Conservation (phyloP, 2,797 vertebrate species). For the Paramormyrops hopkinsi region DNA sequence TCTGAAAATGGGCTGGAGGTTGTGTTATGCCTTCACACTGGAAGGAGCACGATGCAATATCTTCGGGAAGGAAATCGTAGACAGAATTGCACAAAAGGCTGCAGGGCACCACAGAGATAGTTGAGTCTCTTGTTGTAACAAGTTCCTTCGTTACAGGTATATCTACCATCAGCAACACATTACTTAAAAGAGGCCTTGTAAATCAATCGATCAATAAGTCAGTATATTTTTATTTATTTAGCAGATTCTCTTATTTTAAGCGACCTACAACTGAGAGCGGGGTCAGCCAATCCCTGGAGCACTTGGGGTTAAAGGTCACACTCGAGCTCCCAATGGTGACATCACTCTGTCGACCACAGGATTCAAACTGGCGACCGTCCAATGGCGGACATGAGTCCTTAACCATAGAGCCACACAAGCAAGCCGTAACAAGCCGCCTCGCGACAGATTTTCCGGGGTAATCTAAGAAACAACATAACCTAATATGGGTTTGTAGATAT, state of each 20-base stretch:
- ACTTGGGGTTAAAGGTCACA: not conserved
- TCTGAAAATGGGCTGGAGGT: not conserved
- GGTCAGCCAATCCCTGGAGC: not conserved
- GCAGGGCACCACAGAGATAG: not conserved
- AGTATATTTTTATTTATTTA: not conserved
- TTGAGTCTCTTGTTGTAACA: not conserved
- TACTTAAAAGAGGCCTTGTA: not conserved
- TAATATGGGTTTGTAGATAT: not conserved
- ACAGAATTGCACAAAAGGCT: not conserved
- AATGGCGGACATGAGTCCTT: not conserved
- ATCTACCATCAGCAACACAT: not conserved
- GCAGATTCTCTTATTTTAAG: not conserved
- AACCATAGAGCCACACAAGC: not conserved
- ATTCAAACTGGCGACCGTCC: not conserved
- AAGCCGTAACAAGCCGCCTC: not conserved
- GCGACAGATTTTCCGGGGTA: not conserved
- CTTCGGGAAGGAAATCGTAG: not conserved
- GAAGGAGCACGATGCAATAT: not conserved
- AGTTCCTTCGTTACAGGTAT: not conserved
- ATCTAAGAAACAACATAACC: not conserved
- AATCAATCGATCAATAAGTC: not conserved
- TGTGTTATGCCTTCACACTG: not conserved
- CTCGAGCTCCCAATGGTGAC: not conserved
- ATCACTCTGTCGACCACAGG: not conserved
- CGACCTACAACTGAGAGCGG: not conserved